Evolutionary conservation across 2,888 invertebrate genomes (phyloP), one percentile per base, ranked within the genome.

Genomic region (Drosophila neotestacea): DNA sequence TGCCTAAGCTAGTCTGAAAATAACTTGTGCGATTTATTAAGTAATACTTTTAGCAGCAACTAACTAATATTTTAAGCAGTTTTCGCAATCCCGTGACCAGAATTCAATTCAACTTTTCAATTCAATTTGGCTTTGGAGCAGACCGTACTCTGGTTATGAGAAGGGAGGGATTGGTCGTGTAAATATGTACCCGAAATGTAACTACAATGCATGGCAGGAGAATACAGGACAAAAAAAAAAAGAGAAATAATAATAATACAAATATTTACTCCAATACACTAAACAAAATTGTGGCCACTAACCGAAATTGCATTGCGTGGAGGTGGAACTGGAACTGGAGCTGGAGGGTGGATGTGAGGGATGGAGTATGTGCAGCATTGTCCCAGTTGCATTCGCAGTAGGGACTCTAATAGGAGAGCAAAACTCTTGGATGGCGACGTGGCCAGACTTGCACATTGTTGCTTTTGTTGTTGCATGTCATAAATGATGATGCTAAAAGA

Each of bases 281-380:
- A 85, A 83, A 85, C 83, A 79, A 88, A 82, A 88, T 82, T 79
- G 82, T 87, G 88, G 74, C 74, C 83, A 88, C 83, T 88, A 88
- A 83, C 77, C 72, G 72, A 83, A 83, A 83, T 83, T 83, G 88
- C 83, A 87, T 85, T 85, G 70, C 75, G 59, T 70, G 63, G 55
- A 51, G 75, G 54, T 77, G 27, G 13, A 22, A 32, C 9, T 44
- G 41, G 16, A 32, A 30, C 6, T 34, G 32, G 7, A 32, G 3
- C 39, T 2, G n/a, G 16, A 27, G 44, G 16, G 32, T 32, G 46
- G 52, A 22, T 32, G 11, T 32, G 11, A 36, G 4, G 44, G 16
- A 2, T 27, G 34, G 42, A 44, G 41, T 22, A 34, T 39, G 27
- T 54, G 47, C 13, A 30, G 39, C 16, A 46, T 42, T 60, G 63